Evolutionary conservation across 2,797 vertebrate genomes (phyloP), one percentile per base, ranked within the genome.

Genomic region (Sandelia bainsii): DNA sequence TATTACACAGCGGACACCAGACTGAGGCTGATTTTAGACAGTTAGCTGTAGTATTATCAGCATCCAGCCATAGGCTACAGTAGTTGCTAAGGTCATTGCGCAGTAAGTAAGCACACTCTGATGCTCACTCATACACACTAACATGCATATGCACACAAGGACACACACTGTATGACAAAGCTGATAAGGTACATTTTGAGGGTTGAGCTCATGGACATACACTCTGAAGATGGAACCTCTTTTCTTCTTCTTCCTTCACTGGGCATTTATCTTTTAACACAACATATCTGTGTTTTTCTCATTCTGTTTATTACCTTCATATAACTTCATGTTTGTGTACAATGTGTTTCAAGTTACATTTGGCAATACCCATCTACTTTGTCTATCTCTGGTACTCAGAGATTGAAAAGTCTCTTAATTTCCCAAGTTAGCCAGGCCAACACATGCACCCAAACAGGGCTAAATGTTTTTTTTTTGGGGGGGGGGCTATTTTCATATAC

Each of bases 201-300:
- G 4, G 59, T 77, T 66, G 68, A 52, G 10, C 50, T 72, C 37
- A 16, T 6, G 29, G 67, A 23, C 64, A 5, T 44, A 64, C 32
- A 52, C 57, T 67, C 19, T 0, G 11, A 52, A n/a, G n/a, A n/a
- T n/a, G 50, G 37, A 42, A 67, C 34, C 32, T 13, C 27, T 60
- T 32, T 49, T 11, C n/a, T 12, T 34, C 19, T 32, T 51, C 32
- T 64, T 66, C 58, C 44, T 23, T 32, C 34, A 37, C 68, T 64
- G 56, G 63, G 88, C 84, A 87, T 89, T 74, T 53, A 87, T 88
- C 78, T 82, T 89, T 90, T 85, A 84, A 79, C 59, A 63, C 39
- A 56, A 44, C 49, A 25, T 45, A 53, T 75, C 53, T 69, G 37
- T 44, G 34, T 25, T 25, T 25, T 25, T 25, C 25, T 25, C 25